These are phyloP conservation scores for Dasysyrphus albostriatus DNA, from an alignment of 2,888 invertebrate genomes.

Conservation along the genomic window DNA sequence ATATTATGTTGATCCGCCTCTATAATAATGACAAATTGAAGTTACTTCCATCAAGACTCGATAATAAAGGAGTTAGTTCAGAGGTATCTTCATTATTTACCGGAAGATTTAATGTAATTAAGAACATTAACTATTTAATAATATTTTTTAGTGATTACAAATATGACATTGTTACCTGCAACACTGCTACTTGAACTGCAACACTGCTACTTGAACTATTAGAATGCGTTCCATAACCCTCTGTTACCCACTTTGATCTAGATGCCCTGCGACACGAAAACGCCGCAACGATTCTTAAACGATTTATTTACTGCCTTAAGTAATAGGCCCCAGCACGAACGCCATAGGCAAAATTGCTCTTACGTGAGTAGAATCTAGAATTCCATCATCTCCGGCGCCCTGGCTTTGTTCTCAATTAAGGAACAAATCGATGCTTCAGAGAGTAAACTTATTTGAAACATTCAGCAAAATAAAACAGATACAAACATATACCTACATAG, in stretches of 20 bases:
- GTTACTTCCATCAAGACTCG: no score
- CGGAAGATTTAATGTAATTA: no score
- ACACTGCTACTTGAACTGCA: neutral
- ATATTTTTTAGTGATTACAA: no score
- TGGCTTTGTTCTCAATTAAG: slow-evolving; percentile 46
- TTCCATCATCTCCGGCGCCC: slow-evolving; percentile 11
- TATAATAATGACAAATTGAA: no score
- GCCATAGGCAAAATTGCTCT: slow-evolving; percentile 59
- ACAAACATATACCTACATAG: neutral
- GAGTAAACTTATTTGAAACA: slow-evolving; percentile 46
- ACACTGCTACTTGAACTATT: neutral
- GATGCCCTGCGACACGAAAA: slow-evolving; percentile 5
- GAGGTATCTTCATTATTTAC: no score
- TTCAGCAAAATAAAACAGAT: slow-evolving; percentile 51
- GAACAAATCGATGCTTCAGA: slow-evolving; percentile 45
- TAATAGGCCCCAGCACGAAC: slow-evolving; percentile 67
- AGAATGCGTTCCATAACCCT: slow-evolving; percentile 39
- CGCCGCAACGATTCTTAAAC: slow-evolving; percentile 66
- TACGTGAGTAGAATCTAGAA: slow-evolving; percentile 69
- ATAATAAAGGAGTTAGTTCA: no score
- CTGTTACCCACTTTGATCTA: slow-evolving; percentile 23
- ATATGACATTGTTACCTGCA: neutral
- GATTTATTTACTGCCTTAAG: slow-evolving; percentile 73
- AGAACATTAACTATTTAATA: no score
- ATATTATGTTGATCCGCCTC: no score